phyloP scores from a whole-genome alignment of 1,140 invertebrate genomes.

The Samia ricini region DNA sequence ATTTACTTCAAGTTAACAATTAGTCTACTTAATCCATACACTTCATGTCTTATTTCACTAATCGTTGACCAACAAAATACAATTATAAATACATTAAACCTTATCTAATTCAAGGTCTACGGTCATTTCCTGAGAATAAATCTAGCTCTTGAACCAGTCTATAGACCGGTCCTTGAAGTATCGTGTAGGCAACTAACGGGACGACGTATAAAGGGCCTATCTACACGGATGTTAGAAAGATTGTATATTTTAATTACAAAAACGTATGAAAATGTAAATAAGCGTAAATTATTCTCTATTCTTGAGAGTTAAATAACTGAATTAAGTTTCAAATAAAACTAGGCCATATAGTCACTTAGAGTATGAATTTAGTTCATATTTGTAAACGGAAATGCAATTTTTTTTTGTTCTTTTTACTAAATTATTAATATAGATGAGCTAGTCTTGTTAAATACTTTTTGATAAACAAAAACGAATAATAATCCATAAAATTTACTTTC shows the following conservation, averaged over 20 bases:
- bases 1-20: background rate
- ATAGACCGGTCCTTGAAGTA: constrained; percentile 17
- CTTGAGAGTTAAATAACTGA: background rate
- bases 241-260: background rate
- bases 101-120: constrained; percentile 30
- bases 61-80: background rate
- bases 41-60: background rate
- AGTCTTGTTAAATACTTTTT: too few species aligned
- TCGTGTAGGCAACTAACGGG: constrained; percentile 14
- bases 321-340: background rate
- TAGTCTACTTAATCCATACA: background rate
- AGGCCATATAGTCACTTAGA: background rate
- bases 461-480: too few species aligned
- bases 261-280: background rate
- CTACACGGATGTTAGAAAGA: background rate
- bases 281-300: background rate
- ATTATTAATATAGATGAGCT: too few species aligned
- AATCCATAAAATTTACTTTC: too few species aligned
- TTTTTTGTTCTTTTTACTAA: too few species aligned
- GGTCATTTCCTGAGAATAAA: constrained; percentile 24
- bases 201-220: background rate
- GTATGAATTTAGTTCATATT: too few species aligned
- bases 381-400: too few species aligned
- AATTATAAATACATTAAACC: background rate
- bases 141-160: constrained; percentile 15